Percentiles rank a stretch among this genome's conserved stretches.
These are phyloP conservation scores for Monochamus saltuarius DNA, from an alignment of 1,140 invertebrate species.

Conservation along the genomic window DNA sequence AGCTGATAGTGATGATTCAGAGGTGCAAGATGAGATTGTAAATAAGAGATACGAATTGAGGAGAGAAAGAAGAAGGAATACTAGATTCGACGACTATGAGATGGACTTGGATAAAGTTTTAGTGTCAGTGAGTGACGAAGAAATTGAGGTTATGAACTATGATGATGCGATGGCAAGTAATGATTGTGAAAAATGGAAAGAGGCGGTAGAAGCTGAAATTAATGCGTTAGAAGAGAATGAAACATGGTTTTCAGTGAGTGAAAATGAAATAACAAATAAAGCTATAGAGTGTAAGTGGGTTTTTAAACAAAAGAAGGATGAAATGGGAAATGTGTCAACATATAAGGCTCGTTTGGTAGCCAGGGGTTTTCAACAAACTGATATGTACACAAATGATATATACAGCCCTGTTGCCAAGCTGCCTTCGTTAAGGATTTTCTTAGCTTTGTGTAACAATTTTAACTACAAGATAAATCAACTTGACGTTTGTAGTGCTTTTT, in stretches of 20 bases:
- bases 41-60: constrained; percentile 5
- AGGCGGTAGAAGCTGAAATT: constrained; percentile 23
- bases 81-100: constrained; percentile 26
- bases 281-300: constrained; percentile 12
- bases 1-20: neutral
- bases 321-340: neutral
- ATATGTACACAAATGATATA: neutral
- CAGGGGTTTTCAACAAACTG: constrained; percentile 4
- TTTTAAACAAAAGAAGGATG: constrained; percentile 6
- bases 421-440: constrained; percentile 6
- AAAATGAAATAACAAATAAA: constrained; percentile 5
- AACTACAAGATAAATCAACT: neutral
- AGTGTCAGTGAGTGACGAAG: constrained; percentile 4
- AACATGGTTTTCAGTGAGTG: constrained; percentile 9
- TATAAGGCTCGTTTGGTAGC: constrained; percentile 6
- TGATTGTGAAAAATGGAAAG: constrained; percentile 16
- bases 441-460: constrained; percentile 12
- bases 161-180: constrained; percentile 15
- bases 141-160: constrained; percentile 15
- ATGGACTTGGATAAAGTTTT: constrained; percentile 17
- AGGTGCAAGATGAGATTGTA: neutral
- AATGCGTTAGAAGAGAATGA: constrained; percentile 21
- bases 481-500: neutral
- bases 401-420: constrained; percentile 10
- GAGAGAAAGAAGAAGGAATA: constrained; percentile 7